Evolutionary conservation across 37 sponge, comb jelly and placozoan species (phyloP), one percentile per base, ranked within the genome.

Genomic region (Oopsacas minuta): DNA sequence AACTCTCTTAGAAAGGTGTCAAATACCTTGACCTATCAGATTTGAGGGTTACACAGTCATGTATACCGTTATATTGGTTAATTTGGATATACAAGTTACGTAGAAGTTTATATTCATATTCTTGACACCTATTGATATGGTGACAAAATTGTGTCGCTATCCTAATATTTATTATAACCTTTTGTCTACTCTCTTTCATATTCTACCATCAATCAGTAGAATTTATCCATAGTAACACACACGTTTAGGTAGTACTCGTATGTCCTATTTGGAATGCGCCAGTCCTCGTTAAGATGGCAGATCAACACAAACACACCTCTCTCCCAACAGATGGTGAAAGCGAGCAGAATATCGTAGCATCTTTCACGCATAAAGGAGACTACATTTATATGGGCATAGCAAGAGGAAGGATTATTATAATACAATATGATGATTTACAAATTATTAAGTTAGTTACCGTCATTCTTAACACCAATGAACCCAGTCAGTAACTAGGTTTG

Each of bases 211-310:
- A n/a, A n/a, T n/a, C n/a, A n/a, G n/a, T n/a, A n/a, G n/a, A n/a
- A n/a, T n/a, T n/a, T n/a, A n/a, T 17, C 49, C 15, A 42, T 42
- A 42, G 12, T 42, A 42, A 8, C 49, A 15, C 15, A 15, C 23
- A 38, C 61, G 88, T 86, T 0, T 83, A 88, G 36, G 81, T 92
- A 75, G 91, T 94, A 83, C 86, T 97, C 38, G 99, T 92, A 28
- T 97, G 99, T 87, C 93, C 99, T 3, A 93, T 94, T 88, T 91
- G 90, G 87, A 92, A 93, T 36, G 81, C 87, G 0, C 99, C 99
- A 15, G 86, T 91, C 28, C 52, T 97, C 34, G 91, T 97, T 5
- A 86, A 52, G 32, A 84, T 88, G 0, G 81, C 49, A 0, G 85
- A 83, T 1, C 83, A 88, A 28, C 89, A 90, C 38, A 90, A 38